Percentiles rank a stretch among this genome's conserved stretches.
Evolutionary conservation across 2,113 vertebrate species (phyloP).

Genomic region (Prinia subflava): DNA sequence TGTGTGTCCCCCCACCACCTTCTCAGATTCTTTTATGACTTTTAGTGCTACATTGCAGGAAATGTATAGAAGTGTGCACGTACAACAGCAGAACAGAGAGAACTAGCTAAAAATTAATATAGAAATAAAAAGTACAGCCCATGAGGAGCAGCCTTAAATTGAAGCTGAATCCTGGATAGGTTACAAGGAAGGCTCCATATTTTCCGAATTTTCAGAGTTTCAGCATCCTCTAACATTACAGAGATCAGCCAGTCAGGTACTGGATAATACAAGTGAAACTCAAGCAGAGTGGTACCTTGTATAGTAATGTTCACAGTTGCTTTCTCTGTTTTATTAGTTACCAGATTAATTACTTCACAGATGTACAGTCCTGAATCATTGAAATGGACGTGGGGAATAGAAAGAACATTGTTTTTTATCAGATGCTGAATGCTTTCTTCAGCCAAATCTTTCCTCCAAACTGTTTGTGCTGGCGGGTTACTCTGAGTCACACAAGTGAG

Average conservation of each 20-base stretch:
- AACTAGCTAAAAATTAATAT: not conserved
- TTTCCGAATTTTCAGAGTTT: not conserved
- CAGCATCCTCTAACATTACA: not conserved
- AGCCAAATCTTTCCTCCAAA: constrained; percentile 43
- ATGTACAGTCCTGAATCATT: constrained; percentile 54
- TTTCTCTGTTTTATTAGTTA: constrained; percentile 38
- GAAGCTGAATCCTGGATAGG: not conserved
- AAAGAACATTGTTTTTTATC: not conserved
- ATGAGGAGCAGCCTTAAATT: not conserved
- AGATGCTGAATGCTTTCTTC: not conserved
- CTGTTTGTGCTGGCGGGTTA: constrained; percentile 24
- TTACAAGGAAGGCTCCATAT: not conserved
- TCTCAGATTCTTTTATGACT: not conserved
- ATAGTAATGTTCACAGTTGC: constrained; percentile 19
- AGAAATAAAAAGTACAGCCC: not conserved
- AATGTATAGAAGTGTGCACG: not conserved
- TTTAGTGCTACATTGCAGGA: not conserved
- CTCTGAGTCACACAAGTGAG: constrained; percentile 55
- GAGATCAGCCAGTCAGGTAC: not conserved
- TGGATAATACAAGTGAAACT: not conserved
- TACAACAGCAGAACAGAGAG: not conserved
- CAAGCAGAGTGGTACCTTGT: constrained; percentile 36
- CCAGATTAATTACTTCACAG: constrained; percentile 54
- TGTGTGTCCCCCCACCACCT: not conserved
- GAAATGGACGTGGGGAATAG: not conserved